phyloP scores from a whole-genome alignment of 2,797 vertebrate genomes.

The Tapirus indicus region DNA sequence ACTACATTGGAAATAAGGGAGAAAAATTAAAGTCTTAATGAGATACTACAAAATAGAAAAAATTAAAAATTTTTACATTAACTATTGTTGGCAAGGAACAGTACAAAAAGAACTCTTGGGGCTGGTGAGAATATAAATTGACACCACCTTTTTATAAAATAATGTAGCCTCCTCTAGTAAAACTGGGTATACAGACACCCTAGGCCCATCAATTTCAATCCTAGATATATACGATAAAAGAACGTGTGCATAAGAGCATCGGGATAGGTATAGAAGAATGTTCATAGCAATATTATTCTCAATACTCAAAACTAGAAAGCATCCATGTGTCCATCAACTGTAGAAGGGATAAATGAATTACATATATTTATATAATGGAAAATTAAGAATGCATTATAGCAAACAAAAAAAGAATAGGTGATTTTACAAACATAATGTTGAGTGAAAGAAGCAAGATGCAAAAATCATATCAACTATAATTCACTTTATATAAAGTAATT shows the following conservation, averaged over 20 bases:
- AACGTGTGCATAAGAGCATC: not conserved
- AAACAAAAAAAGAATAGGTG: not conserved
- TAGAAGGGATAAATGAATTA: not conserved
- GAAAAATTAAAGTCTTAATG: not conserved
- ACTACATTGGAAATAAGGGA: not conserved
- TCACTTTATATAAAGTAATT: not conserved
- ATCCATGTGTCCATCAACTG: not conserved
- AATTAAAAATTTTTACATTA: not conserved
- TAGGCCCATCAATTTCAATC: not conserved
- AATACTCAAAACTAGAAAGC: not conserved
- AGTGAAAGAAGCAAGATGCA: not conserved
- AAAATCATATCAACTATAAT: not conserved
- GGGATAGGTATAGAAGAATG: not conserved
- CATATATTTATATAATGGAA: not conserved
- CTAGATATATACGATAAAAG: not conserved
- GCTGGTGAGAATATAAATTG: not conserved
- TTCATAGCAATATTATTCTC: not conserved
- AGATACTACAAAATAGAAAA: not conserved
- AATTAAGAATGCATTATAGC: not conserved
- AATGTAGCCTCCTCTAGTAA: not conserved
- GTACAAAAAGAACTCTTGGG: not conserved
- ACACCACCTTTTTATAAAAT: not conserved
- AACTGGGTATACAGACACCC: not conserved
- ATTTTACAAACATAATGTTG: not conserved
- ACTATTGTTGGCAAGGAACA: not conserved